Evolutionary conservation across 2,113 vertebrate genomes (phyloP).

Genomic region (Naja naja): DNA sequence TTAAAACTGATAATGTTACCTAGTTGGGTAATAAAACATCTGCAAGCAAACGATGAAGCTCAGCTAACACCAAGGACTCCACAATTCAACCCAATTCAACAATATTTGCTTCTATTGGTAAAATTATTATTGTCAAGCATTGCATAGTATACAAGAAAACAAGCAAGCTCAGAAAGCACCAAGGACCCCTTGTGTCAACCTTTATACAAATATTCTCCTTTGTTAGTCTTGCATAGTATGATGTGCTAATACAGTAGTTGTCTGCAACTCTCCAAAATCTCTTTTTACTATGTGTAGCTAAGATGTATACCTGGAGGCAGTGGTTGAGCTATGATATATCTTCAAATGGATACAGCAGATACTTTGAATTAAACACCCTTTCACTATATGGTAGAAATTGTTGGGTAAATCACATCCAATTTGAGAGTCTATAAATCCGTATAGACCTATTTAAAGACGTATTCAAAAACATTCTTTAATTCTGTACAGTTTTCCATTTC

Average conservation of each 20-base stretch:
- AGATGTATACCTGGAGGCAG: not conserved
- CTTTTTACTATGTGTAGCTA: not conserved
- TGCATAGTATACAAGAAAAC: not conserved
- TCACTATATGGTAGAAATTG: not conserved
- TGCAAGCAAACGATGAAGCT: not conserved
- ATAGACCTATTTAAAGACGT: not conserved
- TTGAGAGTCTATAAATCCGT: not conserved
- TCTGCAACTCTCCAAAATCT: not conserved
- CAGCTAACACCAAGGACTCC: not conserved
- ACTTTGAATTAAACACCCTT: not conserved
- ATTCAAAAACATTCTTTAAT: not conserved
- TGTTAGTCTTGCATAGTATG: not conserved
- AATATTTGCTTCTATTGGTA: not conserved
- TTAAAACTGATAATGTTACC: not conserved
- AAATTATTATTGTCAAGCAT: not conserved
- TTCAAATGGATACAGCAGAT: not conserved
- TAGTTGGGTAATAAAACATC: not conserved
- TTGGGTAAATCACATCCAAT: not conserved
- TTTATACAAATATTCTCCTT: no score
- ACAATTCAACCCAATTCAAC: not conserved
- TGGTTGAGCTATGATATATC: not conserved
- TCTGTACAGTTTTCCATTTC: not conserved
- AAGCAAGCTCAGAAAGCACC: no score
- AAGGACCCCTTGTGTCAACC: no score
- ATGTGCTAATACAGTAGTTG: not conserved